phyloP scores from a whole-genome alignment of 2,888 invertebrate species.

The Xestia sexstrigata region DNA sequence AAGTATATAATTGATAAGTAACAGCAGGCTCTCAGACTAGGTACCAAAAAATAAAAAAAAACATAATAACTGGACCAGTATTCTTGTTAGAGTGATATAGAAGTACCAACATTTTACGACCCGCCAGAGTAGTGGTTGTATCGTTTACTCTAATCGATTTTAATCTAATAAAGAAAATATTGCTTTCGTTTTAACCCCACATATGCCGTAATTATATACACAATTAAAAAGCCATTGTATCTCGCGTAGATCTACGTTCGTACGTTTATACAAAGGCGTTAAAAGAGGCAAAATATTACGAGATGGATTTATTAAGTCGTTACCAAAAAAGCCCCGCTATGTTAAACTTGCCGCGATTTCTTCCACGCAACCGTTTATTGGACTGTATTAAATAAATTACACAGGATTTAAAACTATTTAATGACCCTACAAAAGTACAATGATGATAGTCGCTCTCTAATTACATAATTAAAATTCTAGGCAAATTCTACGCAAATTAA shows the following conservation, averaged over 20 bases:
- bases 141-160: constrained; percentile 36
- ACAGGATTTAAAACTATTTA: not conserved
- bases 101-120: constrained; percentile 36
- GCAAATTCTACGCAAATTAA: not conserved
- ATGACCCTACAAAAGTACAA: not conserved
- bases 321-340: not conserved
- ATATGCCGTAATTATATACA: no score
- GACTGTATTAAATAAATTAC: not conserved
- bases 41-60: not conserved
- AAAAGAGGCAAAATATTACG: not conserved
- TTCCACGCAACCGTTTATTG: not conserved
- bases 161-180: constrained; percentile 5
- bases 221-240: no score
- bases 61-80: constrained; percentile 1
- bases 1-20: constrained; percentile 32
- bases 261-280: no score
- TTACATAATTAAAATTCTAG: not conserved
- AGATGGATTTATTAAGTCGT: not conserved
- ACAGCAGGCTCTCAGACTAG: not conserved
- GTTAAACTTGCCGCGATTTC: not conserved
- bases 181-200: not conserved
- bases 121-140: constrained; percentile 19
- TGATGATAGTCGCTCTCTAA: not conserved
- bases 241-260: no score
- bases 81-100: constrained; percentile 4